Evolutionary conservation across 2,797 vertebrate species (phyloP), one percentile per base, ranked within the genome.

Genomic region (Capromys pilorides): DNA sequence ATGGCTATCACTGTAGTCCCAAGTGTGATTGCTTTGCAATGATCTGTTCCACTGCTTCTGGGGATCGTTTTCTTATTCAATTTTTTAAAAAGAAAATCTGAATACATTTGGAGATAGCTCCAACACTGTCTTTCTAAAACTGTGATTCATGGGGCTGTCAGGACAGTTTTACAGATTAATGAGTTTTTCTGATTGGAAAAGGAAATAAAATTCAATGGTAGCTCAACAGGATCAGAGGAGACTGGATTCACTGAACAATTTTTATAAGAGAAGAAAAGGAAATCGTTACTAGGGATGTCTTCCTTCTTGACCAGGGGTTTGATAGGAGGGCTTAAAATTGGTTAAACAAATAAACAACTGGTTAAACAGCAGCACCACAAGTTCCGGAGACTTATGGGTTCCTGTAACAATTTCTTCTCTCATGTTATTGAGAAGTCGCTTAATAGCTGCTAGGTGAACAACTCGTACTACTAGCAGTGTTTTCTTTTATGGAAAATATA

Each of bases 41-140:
- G 94, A 97, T 90, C 80, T 84, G 73, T 97, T 80, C 93, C 62
- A 77, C 93, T 96, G 93, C 93, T 89, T 51, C n/a, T 83, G 89
- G 92, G 92, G 88, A 96, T 96, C 87, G 82, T 64, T 94, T 93
- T 93, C 84, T 96, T 78, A 92, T 95, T 97, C 91, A 94, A 97
- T 5, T 14, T 33, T 83, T 81, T 77, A n/a, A 0, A 10, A 64
- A 54, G 49, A 94, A 92, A 95, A 75, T 54, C 36, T 41, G 80
- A 94, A 51, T 95, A 59, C 36, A 83, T 97, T 94, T 93, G 84
- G 81, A 95, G 82, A 94, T 28, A 83, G 71, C 21, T 95, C 66
- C 86, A 91, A 94, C 3, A 51, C 51, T 80, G 39, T 79, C 61
- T 83, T 86, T 83, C 45, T 87, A 62, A 94, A 86, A 86, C 16